Base-by-base conservation (phyloP, 2,113 vertebrate genomes). In the Hylia prasina region DNA sequence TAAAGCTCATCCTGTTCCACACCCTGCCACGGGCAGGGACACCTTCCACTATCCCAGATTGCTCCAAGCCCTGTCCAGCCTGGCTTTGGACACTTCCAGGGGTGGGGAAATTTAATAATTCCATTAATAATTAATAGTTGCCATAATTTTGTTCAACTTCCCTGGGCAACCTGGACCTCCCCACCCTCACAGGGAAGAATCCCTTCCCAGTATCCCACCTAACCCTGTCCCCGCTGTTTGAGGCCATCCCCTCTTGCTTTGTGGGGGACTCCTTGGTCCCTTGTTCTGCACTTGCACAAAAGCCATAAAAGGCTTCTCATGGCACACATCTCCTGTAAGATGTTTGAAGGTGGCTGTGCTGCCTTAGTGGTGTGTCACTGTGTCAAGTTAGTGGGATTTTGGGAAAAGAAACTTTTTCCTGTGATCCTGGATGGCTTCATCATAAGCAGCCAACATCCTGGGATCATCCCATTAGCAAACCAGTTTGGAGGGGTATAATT, bases 301-400 rank as follows among this genome's bases (percentile, higher is more conserved):
- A 75, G 31, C 19, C 2, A 0, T 0, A 1, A 30, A 14, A 0
- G 23, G 2, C 4, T 10, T 42, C 15, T 60, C 15, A 4, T 37
- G 56, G 44, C 28, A 2, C 5, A 3, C 6, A 5, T 37, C 4
- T 7, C 28, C 50, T 35, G 7, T 9, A 3, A 45, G 35, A 17
- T 22, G 19, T 2, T 6, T 3, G 27, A 12, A 30, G 57, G 44
- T 40, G 70, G 33, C 25, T 53, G 9, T 45, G 31, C 71, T 58
- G 37, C 45, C 22, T 35, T 31, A 0, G 0, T 45, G 23, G 2
- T 51, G 30, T 28, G 20, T 18, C 56, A n/a, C 53, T 0, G 0
- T 30, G 7, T 25, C 16, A 3, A 0, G 0, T 40, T 17, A 14
- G 23, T 1, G 28, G 60, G 44, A 10, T 4, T 66, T 73, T 33